Conservation (phyloP, 2,797 vertebrate species). For the Remorina albescens region DNA sequence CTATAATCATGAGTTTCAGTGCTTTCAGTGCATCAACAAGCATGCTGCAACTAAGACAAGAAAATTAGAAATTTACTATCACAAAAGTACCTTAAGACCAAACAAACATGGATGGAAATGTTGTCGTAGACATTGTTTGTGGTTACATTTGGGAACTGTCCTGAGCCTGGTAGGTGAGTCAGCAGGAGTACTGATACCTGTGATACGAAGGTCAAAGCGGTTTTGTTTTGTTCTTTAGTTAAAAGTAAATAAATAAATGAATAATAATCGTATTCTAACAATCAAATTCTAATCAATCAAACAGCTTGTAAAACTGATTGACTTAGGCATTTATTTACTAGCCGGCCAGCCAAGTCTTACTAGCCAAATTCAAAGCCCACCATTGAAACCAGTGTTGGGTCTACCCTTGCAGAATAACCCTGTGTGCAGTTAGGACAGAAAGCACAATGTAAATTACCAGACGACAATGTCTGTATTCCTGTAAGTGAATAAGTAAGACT, state of each 20-base stretch:
- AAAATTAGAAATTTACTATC: not conserved
- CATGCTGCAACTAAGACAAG: not conserved
- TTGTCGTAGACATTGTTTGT: not conserved
- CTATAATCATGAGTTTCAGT: not conserved
- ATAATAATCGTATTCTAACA: too few relatives aligned
- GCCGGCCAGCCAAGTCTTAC: too few relatives aligned
- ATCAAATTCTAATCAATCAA: too few relatives aligned
- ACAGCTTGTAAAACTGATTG: not conserved
- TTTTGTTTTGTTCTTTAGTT: not conserved
- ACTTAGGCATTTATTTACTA: not conserved
- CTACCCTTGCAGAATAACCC: not conserved
- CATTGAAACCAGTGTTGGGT: not conserved
- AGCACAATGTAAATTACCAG: slow-evolving; percentile 32
- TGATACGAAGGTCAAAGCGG: not conserved
- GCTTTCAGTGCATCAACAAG: not conserved
- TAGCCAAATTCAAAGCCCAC: not conserved
- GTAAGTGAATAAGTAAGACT: slow-evolving; percentile 46
- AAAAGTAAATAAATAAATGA: too few relatives aligned
- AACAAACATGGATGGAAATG: not conserved
- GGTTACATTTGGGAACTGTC: not conserved
- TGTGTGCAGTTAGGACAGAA: slow-evolving; percentile 16
- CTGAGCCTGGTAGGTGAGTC: not conserved
- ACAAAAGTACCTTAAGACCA: not conserved
- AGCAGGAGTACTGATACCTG: not conserved
- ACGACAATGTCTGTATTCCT: slow-evolving; percentile 31